Percentiles rank a stretch among this genome's conserved stretches.
Evolutionary conservation across 2,113 vertebrate species (phyloP).

Genomic region (Lontra canadensis): DNA sequence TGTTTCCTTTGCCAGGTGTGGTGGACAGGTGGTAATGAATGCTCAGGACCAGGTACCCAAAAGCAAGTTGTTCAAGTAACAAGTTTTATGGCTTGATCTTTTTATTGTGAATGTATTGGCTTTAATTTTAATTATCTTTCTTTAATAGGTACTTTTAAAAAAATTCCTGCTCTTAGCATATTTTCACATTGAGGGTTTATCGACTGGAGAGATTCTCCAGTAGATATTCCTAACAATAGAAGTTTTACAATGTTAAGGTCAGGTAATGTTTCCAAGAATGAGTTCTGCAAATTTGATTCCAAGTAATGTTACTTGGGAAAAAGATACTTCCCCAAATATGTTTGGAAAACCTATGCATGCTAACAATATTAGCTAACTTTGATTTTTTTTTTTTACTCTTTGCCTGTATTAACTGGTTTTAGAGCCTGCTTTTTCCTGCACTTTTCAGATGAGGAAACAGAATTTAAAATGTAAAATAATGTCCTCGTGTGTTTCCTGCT

Average conservation of each 20-base stretch:
- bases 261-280: background rate
- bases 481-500: background rate
- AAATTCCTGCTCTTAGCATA: background rate
- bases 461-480: background rate
- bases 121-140: constrained; percentile 42
- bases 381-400: background rate
- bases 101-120: background rate
- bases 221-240: background rate
- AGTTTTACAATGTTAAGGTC: background rate
- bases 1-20: constrained; percentile 34
- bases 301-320: background rate
- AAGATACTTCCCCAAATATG: background rate
- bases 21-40: background rate
- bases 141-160: background rate
- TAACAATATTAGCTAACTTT: constrained; percentile 24
- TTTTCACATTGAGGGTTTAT: constrained; percentile 23
- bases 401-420: background rate
- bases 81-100: background rate
- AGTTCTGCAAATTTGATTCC: constrained; percentile 1
- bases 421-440: background rate
- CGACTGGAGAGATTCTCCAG: background rate
- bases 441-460: background rate
- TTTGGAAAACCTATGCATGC: background rate
- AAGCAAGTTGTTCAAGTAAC: background rate
- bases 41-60: background rate